Conservation (phyloP, 92 coral and sea anemone genomes). For the Isaurus tuberculatus region DNA sequence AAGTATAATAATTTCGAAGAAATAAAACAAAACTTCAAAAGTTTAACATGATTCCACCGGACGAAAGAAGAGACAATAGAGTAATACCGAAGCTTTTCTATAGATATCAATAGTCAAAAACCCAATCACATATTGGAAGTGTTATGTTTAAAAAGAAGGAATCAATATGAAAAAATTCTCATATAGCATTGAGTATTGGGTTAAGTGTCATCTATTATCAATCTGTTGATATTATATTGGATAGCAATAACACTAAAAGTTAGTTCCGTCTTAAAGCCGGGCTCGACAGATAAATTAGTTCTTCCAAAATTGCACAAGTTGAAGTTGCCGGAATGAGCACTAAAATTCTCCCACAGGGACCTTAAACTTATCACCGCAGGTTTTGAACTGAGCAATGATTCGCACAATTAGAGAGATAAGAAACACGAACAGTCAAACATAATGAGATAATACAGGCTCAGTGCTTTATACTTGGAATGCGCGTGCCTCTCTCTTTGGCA, state of each 20-base stretch:
- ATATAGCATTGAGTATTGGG: background rate
- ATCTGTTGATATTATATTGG: background rate
- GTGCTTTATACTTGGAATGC: background rate
- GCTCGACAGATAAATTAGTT: background rate
- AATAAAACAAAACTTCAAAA: background rate
- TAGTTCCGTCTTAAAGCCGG: background rate
- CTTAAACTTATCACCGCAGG: background rate
- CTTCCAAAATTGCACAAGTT: background rate
- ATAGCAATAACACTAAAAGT: background rate
- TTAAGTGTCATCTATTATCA: background rate
- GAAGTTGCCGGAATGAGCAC: background rate
- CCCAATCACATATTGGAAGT: background rate
- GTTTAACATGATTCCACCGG: background rate
- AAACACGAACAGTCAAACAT: background rate
- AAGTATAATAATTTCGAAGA: background rate
- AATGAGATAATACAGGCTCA: background rate
- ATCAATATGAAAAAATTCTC: no score
- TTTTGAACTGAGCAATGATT: background rate
- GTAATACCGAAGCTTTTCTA: background rate
- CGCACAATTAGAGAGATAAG: background rate
- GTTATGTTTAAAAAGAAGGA: background rate
- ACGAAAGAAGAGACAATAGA: background rate
- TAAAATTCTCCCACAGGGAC: background rate
- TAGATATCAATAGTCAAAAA: background rate
- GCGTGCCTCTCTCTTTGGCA: conserved; percentile 23